Percentiles rank a stretch among this genome's conserved stretches.
phyloP scores from a whole-genome alignment of 1,140 invertebrate species.

The Spodoptera frugiperda region DNA sequence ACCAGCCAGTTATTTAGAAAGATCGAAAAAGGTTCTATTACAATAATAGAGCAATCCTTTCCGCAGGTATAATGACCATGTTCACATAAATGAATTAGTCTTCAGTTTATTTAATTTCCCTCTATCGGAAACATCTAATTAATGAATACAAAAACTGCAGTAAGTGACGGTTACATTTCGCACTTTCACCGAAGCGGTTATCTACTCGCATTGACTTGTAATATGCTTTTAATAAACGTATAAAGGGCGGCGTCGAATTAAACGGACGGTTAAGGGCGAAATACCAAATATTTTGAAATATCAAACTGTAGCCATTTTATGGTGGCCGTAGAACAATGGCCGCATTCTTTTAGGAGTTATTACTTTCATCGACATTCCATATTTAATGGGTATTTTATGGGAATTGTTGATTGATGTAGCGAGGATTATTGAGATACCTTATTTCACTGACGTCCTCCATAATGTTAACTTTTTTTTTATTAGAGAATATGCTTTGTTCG shows the following conservation, averaged over 20 bases:
- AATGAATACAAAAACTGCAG: conserved; percentile 2
- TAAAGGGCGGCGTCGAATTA: conserved; percentile 25
- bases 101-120: no score
- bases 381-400: no score
- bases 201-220: conserved; percentile 21
- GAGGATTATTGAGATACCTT: no score
- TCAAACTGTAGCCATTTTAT: neutral
- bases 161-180: conserved; percentile 10
- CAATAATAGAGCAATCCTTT: no score
- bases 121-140: neutral
- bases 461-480: no score
- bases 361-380: neutral
- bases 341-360: neutral
- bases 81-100: no score
- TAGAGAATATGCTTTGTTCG: no score
- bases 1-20: no score
- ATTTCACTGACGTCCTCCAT: no score
- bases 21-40: no score
- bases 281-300: conserved; percentile 29
- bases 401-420: no score
- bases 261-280: neutral
- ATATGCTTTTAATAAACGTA: conserved; percentile 20
- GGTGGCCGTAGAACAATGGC: neutral
- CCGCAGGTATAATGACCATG: no score
- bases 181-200: conserved; percentile 28